phyloP scores from a whole-genome alignment of 2,888 invertebrate species.

The Bugulina stolonifera region DNA sequence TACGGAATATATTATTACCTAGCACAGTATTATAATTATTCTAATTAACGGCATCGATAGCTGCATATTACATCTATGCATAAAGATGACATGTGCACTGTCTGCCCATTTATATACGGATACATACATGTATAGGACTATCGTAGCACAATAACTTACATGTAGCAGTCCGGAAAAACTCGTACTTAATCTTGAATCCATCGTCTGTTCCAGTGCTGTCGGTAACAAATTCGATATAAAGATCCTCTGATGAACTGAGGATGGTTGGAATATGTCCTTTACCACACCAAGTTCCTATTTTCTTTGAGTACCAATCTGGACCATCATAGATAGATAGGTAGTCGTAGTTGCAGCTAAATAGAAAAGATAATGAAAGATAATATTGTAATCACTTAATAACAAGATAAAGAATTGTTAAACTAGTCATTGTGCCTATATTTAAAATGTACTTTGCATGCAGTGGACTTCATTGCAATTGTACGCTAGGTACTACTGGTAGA shows the following conservation, averaged over 20 bases:
- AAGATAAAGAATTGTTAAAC: too few relatives aligned
- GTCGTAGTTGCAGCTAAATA: slow-evolving; percentile 8
- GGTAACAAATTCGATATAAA: slow-evolving; percentile 32
- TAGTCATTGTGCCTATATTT: too few relatives aligned
- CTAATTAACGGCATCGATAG: too few relatives aligned
- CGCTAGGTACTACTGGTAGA: too few relatives aligned
- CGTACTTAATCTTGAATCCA: slow-evolving; percentile 40
- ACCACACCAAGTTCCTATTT: slow-evolving; percentile 26
- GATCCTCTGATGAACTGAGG: slow-evolving; percentile 8
- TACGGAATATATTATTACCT: too few relatives aligned
- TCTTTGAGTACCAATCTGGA: background rate
- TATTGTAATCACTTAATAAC: too few relatives aligned
- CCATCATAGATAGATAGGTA: slow-evolving; percentile 25
- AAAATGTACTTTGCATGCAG: too few relatives aligned
- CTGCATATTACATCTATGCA: too few relatives aligned
- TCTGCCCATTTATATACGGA: too few relatives aligned
- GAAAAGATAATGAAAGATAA: background rate
- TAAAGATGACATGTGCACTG: too few relatives aligned
- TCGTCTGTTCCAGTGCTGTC: slow-evolving; percentile 35
- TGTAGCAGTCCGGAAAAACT: slow-evolving; percentile 29
- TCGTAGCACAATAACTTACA: background rate
- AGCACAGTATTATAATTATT: background rate
- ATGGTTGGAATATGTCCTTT: background rate
- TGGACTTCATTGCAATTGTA: too few relatives aligned
- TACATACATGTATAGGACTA: too few relatives aligned